Conservation (phyloP, 1,140 invertebrate species). For the Chrysomallon squamiferum region DNA sequence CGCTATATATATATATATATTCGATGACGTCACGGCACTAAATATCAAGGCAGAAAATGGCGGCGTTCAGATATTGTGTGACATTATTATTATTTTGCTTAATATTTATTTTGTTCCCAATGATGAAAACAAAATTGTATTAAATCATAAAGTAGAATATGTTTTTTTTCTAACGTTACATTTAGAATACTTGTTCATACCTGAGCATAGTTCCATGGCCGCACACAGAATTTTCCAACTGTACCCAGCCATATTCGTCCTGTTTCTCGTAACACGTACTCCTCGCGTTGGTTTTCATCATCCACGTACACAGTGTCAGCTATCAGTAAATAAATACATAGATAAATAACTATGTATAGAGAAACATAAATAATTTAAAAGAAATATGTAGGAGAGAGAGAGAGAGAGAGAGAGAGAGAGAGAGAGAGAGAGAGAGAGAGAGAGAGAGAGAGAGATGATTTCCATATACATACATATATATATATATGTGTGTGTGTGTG, state of each 20-base stretch:
- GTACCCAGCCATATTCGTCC: conserved; percentile 91
- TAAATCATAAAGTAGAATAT: too few species aligned
- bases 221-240: conserved; percentile 78
- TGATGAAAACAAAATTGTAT: too few species aligned
- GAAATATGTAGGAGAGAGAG: background rate
- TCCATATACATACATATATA: too few species aligned
- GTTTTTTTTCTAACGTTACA: too few species aligned
- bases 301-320: conserved; percentile 68
- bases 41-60: too few species aligned
- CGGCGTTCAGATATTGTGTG: too few species aligned
- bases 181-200: conserved; percentile 38
- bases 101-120: too few species aligned
- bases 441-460: background rate
- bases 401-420: conserved; percentile 1
- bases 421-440: background rate
- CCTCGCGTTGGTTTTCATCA: conserved; percentile 76
- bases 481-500: too few species aligned
- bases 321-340: conserved; percentile 31
- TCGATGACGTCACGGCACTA: too few species aligned
- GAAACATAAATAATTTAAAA: background rate
- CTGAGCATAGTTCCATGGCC: conserved; percentile 91
- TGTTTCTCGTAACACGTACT: conserved; percentile 86
- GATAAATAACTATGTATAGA: background rate
- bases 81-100: too few species aligned
- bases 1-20: too few species aligned